phyloP scores from a whole-genome alignment of 1,140 invertebrate genomes.

The Tetramorium simillimum region DNA sequence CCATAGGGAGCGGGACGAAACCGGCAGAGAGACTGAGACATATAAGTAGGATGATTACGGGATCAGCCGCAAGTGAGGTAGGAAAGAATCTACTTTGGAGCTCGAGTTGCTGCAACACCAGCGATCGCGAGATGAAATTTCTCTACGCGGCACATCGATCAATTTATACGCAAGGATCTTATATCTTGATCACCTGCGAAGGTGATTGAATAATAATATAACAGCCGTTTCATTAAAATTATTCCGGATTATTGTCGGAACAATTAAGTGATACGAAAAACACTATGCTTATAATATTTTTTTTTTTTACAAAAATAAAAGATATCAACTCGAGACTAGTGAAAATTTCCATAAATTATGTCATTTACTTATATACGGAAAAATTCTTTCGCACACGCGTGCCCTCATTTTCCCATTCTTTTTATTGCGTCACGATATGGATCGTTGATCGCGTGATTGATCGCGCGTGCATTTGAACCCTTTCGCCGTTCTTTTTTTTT shows the following conservation, averaged over 20 bases:
- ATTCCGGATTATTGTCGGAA: not conserved
- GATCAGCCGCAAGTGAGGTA: constrained; percentile 49
- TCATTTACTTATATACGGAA: not conserved
- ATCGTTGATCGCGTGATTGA: constrained; percentile 35
- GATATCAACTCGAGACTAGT: not conserved
- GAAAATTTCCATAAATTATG: not conserved
- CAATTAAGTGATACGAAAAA: not conserved
- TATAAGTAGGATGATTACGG: constrained; percentile 53
- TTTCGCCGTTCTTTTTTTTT: not conserved
- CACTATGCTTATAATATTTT: not conserved
- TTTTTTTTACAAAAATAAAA: not conserved
- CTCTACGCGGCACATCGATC: constrained; percentile 4
- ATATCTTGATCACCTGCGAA: not conserved
- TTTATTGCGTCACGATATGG: not conserved
- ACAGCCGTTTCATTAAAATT: not conserved
- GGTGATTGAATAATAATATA: not conserved
- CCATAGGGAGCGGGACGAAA: constrained; percentile 67
- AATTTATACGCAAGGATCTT: constrained; percentile 16
- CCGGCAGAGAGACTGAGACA: constrained; percentile 41
- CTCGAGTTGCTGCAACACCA: not conserved
- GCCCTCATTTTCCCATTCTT: constrained; percentile 5
- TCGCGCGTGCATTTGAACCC: not conserved
- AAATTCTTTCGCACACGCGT: not conserved
- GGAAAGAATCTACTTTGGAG: constrained; percentile 51
- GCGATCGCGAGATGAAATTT: constrained; percentile 43